A percentile compares a stretch with the other conserved stretches of the same genome.
phyloP scores from a whole-genome alignment of 2,113 vertebrate species.

The Motacilla tschutschensis region DNA sequence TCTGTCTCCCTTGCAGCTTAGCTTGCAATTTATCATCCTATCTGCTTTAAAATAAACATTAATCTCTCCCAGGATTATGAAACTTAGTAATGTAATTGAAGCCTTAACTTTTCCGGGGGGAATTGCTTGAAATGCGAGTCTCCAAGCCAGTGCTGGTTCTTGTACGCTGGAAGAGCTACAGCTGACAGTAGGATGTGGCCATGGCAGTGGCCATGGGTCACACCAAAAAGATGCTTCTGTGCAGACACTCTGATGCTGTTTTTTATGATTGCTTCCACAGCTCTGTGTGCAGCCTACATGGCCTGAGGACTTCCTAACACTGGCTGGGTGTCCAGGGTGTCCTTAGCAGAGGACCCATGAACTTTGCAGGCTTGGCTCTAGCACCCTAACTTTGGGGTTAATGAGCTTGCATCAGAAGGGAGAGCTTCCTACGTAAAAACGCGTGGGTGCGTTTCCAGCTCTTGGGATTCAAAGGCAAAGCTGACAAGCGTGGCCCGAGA shows the following conservation, averaged over 20 bases:
- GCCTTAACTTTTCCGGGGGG: neutral
- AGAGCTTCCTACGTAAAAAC: neutral
- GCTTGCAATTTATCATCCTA: neutral
- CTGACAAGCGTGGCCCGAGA: neutral
- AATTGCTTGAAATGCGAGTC: neutral
- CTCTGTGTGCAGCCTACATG: accelerated
- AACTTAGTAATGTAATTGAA: neutral
- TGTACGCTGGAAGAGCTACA: neutral
- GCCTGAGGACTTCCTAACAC: neutral
- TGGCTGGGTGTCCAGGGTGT: neutral
- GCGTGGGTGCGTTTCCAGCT: accelerated
- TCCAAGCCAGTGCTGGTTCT: neutral
- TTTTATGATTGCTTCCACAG: neutral
- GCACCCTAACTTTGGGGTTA: neutral
- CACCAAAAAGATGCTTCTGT: neutral
- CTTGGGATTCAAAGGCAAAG: neutral
- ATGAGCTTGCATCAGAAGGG: neutral
- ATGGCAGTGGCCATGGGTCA: neutral
- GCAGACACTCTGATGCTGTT: neutral
- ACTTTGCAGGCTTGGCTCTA: neutral
- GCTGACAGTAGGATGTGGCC: neutral
- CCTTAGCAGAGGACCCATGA: neutral
- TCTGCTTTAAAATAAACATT: neutral
- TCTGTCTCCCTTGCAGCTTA: neutral
- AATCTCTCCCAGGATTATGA: neutral